Conservation (phyloP, 2,888 invertebrate genomes). For the Hirudinaria manillensis region DNA sequence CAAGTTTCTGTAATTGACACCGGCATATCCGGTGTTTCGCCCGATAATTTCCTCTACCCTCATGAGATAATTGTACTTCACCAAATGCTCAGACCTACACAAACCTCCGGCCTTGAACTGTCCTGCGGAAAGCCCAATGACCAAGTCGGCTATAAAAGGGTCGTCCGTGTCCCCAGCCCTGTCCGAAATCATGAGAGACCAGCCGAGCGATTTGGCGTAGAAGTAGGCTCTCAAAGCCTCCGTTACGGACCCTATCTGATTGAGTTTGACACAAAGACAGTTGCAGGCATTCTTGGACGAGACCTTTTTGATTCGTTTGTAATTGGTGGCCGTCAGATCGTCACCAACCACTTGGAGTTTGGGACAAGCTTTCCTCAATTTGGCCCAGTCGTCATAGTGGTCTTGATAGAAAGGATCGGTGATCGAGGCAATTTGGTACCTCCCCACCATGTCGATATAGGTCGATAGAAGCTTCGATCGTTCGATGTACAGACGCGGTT, state of each 20-base stretch:
- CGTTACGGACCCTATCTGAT: conserved; percentile 97
- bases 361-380: conserved; percentile 10
- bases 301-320: conserved; percentile 77
- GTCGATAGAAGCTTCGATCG: conserved; percentile 17
- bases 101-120: conserved; percentile 59
- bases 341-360: conserved; percentile 62
- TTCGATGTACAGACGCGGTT: conserved; percentile 5
- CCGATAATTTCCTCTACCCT: conserved; percentile 97
- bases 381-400: conserved; percentile 28
- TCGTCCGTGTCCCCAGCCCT: conserved; percentile 97
- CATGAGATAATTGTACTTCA: conserved; percentile 96
- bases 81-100: conserved; percentile 92
- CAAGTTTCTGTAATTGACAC: conserved; percentile 5
- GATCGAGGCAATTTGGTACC: conserved; percentile 20
- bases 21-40: conserved; percentile 15
- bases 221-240: conserved; percentile 82
- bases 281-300: conserved; percentile 96
- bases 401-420: conserved; percentile 29
- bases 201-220: conserved; percentile 59
- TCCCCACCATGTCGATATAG: conserved; percentile 21
- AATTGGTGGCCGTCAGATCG: conserved; percentile 91
- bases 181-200: conserved; percentile 99
- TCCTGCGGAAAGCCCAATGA: conserved; percentile 93
- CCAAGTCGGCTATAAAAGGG: conserved; percentile 95
- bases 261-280: conserved; percentile 86